phyloP scores from a whole-genome alignment of 2,888 invertebrate genomes.

The Pachycephus smyrnensis region DNA sequence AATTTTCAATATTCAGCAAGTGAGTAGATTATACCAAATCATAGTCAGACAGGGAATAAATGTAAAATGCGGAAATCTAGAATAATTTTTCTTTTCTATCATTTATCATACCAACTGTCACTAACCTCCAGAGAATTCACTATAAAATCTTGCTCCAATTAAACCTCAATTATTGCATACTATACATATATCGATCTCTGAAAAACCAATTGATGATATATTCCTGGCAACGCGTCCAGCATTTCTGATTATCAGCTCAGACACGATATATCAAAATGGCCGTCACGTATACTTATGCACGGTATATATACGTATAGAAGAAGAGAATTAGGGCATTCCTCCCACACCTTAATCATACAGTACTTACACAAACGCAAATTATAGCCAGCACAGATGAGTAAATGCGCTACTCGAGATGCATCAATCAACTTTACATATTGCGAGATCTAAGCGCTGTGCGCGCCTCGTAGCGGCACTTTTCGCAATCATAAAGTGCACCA shows the following conservation, averaged over 20 bases:
- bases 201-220: not conserved
- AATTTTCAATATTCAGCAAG: not conserved
- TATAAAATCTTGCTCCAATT: not conserved
- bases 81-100: too few relatives aligned
- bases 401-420: not conserved
- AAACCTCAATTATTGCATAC: not conserved
- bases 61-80: not conserved
- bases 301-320: not conserved
- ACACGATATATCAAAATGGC: not conserved
- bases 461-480: not conserved
- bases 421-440: slow-evolving; percentile 9
- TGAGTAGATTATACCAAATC: not conserved
- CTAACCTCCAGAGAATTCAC: not conserved
- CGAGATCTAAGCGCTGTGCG: not conserved
- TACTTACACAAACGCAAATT: not conserved
- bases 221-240: not conserved
- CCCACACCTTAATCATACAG: not conserved
- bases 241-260: not conserved
- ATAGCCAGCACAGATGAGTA: not conserved
- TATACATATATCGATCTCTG: not conserved
- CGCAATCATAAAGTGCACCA: not conserved
- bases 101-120: too few relatives aligned
- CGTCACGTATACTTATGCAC: not conserved
- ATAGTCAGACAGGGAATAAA: not conserved
- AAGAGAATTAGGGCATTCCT: not conserved